Base-by-base conservation (phyloP, 2,888 invertebrate genomes). In the Geotrupes spiniger region DNA sequence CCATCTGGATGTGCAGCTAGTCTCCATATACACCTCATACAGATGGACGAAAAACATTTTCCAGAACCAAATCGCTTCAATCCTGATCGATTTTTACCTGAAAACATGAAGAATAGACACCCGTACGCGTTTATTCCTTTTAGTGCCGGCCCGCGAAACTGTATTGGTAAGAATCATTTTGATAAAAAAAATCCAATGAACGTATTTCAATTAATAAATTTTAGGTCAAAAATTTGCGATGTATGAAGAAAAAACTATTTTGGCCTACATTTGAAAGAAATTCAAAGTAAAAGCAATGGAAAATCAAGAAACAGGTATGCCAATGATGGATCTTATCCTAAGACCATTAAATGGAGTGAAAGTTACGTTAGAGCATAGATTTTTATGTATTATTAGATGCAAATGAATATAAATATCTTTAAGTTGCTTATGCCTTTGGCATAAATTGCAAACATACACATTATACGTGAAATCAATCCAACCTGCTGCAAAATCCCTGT, bases 61-160 rank as follows among this genome's bases (percentile, higher is more conserved):
- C 64, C 65, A 1, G 55, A 65, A 9, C 66, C 67, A 15, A 57
- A 66, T 25, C 53, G 53, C 15, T 67, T 65, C 49, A 57, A 66
- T 50, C 66, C 66, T 1, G 66, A 66, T 46, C 56, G 62, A 27
- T 66, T 66, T 53, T 44, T 67, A n/a, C 65, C 65, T 3, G 65
- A 67, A 51, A 59, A 54, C 15, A 44, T 56, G n/a, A 53, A 57
- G 38, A 54, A 57, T 12, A 53, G 65, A 12, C 66, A 67, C 53
- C 64, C 65, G 6, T 67, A 59, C 41, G 58, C 66, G 4, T 67
- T 62, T 38, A 55, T 66, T n/a, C 66, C 67, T n/a, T 67, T 67
- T 51, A 65, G 64, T 36, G 66, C 64, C 17, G 66, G 66, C 6
- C 65, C 64, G 9, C 55, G 66, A 45, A 66, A 66, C 46, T 66